phyloP scores from a whole-genome alignment of 2,113 vertebrate genomes.

The Dipodomys merriami region DNA sequence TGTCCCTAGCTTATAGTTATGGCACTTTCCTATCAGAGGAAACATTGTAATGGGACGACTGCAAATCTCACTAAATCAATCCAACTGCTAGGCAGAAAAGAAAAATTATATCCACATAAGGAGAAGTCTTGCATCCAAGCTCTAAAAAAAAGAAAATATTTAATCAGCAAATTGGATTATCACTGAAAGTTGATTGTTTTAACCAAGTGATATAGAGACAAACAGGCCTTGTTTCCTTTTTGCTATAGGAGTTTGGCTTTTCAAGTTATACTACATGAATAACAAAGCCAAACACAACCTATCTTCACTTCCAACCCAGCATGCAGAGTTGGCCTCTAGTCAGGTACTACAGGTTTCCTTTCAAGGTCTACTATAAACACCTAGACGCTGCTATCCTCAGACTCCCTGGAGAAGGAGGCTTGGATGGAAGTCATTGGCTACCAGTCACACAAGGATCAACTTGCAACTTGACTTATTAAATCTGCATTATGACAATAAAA shows the following conservation, averaged over 20 bases:
- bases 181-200: conserved; percentile 7
- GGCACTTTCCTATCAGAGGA: not conserved
- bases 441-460: not conserved
- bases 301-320: not conserved
- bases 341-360: not conserved
- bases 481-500: conserved; percentile 21
- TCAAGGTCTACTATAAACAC: not conserved
- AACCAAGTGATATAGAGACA: not conserved
- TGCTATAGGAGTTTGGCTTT: not conserved
- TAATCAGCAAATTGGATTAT: not conserved
- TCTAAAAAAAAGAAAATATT: not conserved
- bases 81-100: conserved; percentile 8
- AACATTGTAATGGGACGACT: not conserved
- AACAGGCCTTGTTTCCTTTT: not conserved
- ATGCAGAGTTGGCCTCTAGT: not conserved
- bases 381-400: not conserved
- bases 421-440: not conserved
- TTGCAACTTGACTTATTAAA: not conserved
- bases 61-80: not conserved
- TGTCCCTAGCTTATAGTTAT: not conserved
- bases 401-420: not conserved
- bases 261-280: not conserved
- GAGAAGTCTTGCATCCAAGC: not conserved
- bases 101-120: conserved; percentile 6
- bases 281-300: not conserved